Percentiles rank a stretch among this genome's conserved stretches.
These are phyloP conservation scores for Phania funesta DNA, from an alignment of 2,888 invertebrate genomes.

Conservation along the genomic window DNA sequence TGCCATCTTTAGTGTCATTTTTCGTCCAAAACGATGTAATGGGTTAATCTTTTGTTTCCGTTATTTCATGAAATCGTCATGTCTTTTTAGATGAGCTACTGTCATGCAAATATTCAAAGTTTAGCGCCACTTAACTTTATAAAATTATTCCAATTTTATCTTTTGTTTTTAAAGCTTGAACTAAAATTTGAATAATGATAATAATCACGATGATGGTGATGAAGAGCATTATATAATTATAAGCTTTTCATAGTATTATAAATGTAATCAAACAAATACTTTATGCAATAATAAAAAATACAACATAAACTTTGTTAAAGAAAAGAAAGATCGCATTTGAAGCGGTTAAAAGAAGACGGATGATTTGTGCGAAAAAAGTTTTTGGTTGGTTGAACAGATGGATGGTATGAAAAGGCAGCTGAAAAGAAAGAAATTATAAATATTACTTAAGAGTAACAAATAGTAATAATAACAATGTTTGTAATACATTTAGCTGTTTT, in stretches of 20 bases:
- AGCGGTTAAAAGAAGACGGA: constrained; percentile 27
- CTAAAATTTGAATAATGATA: constrained; percentile 15
- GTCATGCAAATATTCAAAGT: constrained; percentile 42
- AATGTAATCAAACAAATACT: constrained; percentile 17
- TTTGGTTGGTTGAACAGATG: constrained; percentile 54
- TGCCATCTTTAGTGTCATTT: too few species aligned
- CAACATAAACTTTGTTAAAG: constrained; percentile 17
- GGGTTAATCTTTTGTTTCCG: not conserved
- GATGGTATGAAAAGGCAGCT: constrained; percentile 5
- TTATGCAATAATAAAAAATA: constrained; percentile 59
- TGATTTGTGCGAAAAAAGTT: constrained; percentile 32
- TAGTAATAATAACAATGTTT: not conserved
- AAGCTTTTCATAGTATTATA: constrained; percentile 40
- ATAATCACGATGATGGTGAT: constrained; percentile 12
- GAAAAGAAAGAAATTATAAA: constrained; percentile 39
- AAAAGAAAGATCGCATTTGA: too few species aligned
- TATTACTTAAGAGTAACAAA: constrained; percentile 57
- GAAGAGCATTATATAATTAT: constrained; percentile 48
- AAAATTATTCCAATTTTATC: constrained; percentile 3
- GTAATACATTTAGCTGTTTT: constrained; percentile 31
- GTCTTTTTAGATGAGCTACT: not conserved
- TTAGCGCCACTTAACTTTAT: constrained; percentile 33
- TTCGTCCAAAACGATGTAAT: too few species aligned
- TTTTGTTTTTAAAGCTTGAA: not conserved
- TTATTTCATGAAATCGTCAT: not conserved